These are phyloP conservation scores for Echinarachnius parma DNA, from an alignment of 53 echinoderm and acorn worm species.

Conservation along the genomic window DNA sequence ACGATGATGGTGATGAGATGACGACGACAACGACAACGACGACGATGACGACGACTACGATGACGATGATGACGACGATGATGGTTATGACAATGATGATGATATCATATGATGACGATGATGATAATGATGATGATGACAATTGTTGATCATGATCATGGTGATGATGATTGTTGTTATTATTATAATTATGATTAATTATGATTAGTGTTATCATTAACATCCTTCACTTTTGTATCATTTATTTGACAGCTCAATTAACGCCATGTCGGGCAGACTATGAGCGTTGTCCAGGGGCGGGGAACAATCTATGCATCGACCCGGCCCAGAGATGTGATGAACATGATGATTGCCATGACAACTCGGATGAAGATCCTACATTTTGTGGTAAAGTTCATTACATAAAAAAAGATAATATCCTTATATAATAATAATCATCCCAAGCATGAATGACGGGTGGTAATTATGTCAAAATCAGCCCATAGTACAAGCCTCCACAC, in stretches of 20 bases:
- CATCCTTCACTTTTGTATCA: not conserved
- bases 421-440: too few species aligned
- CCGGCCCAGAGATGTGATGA: slow-evolving; percentile 21
- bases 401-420: too few species aligned
- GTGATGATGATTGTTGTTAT: not conserved
- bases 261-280: slow-evolving; percentile 12
- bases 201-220: too few species aligned
- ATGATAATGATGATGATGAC: not conserved
- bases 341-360: slow-evolving; percentile 6
- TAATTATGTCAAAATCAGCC: too few species aligned
- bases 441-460: too few species aligned
- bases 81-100: not conserved
- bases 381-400: slow-evolving; percentile 21
- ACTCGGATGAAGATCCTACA: slow-evolving; percentile 13
- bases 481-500: too few species aligned
- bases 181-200: not conserved
- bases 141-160: not conserved
- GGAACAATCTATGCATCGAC: slow-evolving; percentile 24
- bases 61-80: not conserved
- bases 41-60: not conserved
- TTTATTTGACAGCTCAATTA: not conserved
- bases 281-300: not conserved
- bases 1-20: not conserved
- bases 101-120: not conserved
- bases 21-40: not conserved